phyloP scores from a whole-genome alignment of 2,888 invertebrate species.

The Smittia aterrima region DNA sequence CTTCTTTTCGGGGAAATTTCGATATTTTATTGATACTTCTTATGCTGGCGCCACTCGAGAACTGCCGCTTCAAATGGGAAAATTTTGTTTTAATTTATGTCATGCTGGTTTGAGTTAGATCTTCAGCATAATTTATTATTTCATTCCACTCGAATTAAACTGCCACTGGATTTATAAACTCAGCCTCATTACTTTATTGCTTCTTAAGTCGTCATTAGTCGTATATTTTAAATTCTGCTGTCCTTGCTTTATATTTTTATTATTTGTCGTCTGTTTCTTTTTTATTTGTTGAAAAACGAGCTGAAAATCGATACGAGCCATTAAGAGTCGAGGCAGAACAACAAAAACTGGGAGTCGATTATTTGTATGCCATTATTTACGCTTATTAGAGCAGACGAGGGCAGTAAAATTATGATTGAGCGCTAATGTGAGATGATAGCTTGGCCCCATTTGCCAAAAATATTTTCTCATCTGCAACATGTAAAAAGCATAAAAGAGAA shows the following conservation, averaged over 20 bases:
- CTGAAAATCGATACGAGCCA: constrained; percentile 32
- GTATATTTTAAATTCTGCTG: not conserved
- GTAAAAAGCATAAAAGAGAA: too few relatives aligned
- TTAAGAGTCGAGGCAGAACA: constrained; percentile 26
- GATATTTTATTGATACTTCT: constrained; percentile 40
- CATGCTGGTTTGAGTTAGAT: constrained; percentile 10
- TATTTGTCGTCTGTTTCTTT: not conserved
- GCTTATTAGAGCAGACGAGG: not conserved
- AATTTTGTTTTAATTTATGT: constrained; percentile 10
- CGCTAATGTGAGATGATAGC: not conserved
- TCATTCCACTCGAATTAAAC: not conserved
- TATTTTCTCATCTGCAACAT: too few relatives aligned
- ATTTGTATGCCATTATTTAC: not conserved
- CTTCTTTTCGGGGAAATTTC: too few relatives aligned
- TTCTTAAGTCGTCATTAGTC: constrained; percentile 2
- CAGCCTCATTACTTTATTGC: not conserved
- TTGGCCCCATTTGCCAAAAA: too few relatives aligned
- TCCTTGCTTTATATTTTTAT: not conserved
- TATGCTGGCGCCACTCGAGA: constrained; percentile 24
- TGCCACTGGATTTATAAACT: not conserved
- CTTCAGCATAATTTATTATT: not conserved
- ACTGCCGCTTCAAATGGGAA: constrained; percentile 8
- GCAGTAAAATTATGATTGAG: constrained; percentile 37
- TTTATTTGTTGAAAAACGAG: constrained; percentile 8
- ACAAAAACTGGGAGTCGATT: constrained; percentile 2